Evolutionary conservation across 2,888 invertebrate species (phyloP), one percentile per base, ranked within the genome.

Genomic region (Hermaeophaga mercurialis): DNA sequence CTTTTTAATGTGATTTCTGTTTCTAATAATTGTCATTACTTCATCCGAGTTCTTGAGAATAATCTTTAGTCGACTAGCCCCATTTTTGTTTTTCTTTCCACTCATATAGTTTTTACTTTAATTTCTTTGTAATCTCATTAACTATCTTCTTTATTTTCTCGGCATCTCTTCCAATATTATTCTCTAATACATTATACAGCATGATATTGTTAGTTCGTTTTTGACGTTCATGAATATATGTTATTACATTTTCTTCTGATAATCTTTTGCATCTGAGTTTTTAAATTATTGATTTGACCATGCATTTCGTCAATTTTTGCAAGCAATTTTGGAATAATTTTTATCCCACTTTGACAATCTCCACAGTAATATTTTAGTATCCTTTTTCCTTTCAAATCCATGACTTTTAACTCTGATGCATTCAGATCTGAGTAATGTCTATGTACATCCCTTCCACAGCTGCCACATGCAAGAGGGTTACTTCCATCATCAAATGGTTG

Each of bases 401-500:
- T 31, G 31, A 31, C 31, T 31, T 31, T 31, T 31, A 31, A 31
- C 31, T 31, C 31, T 31, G 31, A 31, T 31, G 31, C 31, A 31
- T 31, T 31, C 4, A 31, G 31, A 31, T 31, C 5, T 31, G 31
- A 31, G n/a, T n/a, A 31, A 31, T 31, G n/a, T n/a, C n/a, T n/a
- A n/a, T n/a, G n/a, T n/a, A n/a, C n/a, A n/a, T n/a, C n/a, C n/a
- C n/a, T n/a, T 31, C n/a, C 31, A 31, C 31, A 31, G 31, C 31
- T 31, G 31, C n/a, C 31, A 31, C 31, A 31, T 31, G 31, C 31
- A 31, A 31, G 4, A 31, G 31, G 11, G 31, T 31, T 31, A 31
- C 31, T 31, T n/a, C 31, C 31, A 3, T 31, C 31, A 5, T 31
- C 31, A 31, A 31, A 7, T 31, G 31, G 31, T 7, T 31, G 31